Conservation (phyloP, 2,888 invertebrate genomes). For the Athalia cordata region DNA sequence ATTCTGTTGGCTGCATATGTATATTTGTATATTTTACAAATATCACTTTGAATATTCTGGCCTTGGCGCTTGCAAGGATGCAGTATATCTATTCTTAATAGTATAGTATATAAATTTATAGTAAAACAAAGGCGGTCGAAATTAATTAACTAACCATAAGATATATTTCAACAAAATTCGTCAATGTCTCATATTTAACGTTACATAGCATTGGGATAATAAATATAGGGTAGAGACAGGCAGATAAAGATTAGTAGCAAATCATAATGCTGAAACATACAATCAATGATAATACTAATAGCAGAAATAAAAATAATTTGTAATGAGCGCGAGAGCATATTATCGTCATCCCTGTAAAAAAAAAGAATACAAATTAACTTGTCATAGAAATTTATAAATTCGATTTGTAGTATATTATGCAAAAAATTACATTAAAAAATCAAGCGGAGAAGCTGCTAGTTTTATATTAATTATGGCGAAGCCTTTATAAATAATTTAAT, state of each 20-base stretch:
- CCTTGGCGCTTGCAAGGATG: no score
- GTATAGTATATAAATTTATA: not conserved
- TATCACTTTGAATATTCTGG: not conserved
- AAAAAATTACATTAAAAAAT: no score
- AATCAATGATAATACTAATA: conserved; percentile 3
- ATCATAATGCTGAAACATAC: not conserved
- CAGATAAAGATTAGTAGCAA: conserved; percentile 17
- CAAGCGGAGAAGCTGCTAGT: no score
- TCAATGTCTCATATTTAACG: conserved; percentile 38
- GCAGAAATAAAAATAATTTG: conserved; percentile 29
- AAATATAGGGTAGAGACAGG: conserved; percentile 11
- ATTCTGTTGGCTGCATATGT: not conserved
- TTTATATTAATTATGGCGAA: conserved; percentile 15
- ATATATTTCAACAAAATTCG: conserved; percentile 32
- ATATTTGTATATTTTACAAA: not conserved
- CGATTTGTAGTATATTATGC: no score
- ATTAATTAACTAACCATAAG: conserved; percentile 1
- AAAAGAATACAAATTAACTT: no score
- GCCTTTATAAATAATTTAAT: not conserved
- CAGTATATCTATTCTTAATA: no score
- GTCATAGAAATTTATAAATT: no score
- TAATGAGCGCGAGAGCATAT: conserved; percentile 16
- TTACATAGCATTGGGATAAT: conserved; percentile 18
- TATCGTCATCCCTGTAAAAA: conserved; percentile 7
- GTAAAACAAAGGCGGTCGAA: not conserved